Conservation (phyloP, 1,140 invertebrate species). For the Drosophila albomicans region DNA sequence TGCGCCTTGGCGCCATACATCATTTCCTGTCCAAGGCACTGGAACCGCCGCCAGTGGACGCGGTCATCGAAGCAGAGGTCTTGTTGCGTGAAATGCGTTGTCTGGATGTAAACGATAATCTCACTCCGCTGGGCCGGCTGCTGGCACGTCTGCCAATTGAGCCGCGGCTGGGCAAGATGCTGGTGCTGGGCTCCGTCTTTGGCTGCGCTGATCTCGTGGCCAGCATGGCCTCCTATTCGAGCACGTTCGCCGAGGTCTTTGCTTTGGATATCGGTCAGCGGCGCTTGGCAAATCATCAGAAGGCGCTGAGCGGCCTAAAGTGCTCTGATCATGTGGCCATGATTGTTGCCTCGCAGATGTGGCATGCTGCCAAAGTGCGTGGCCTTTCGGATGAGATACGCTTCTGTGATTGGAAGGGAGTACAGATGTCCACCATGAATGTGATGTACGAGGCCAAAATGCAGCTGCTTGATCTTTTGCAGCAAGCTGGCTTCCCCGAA, state of each 20-base stretch:
- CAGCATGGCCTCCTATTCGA: slow-evolving; percentile 97
- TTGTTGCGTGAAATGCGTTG: slow-evolving; percentile 93
- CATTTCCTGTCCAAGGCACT: slow-evolving; percentile 97
- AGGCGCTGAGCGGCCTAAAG: slow-evolving; percentile 92
- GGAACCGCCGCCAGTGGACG: slow-evolving; percentile 96
- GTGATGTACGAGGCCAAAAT: slow-evolving; percentile 97
- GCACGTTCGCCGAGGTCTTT: slow-evolving; percentile 96
- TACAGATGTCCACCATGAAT: slow-evolving; percentile 94
- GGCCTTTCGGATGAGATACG: slow-evolving; percentile 92
- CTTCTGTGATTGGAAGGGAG: slow-evolving; percentile 96
- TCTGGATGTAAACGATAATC: slow-evolving; percentile 92
- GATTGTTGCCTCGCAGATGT: slow-evolving; percentile 94
- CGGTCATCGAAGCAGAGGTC: slow-evolving; percentile 95
- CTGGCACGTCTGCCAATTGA: slow-evolving; percentile 97
- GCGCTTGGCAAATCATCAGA: slow-evolving; percentile 91
- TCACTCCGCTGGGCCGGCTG: slow-evolving; percentile 96
- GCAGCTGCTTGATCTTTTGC: slow-evolving; percentile 94
- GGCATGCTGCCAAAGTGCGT: slow-evolving; percentile 91
- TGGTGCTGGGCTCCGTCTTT: slow-evolving; percentile 95
- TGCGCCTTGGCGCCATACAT: slow-evolving; percentile 95
- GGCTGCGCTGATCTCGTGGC: slow-evolving; percentile 94
- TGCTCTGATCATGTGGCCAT: slow-evolving; percentile 98
- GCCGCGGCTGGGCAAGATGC: slow-evolving; percentile 97
- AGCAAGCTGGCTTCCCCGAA: slow-evolving; percentile 94
- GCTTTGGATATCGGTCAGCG: slow-evolving; percentile 88